Evolutionary conservation across 2,113 vertebrate genomes (phyloP), one percentile per base, ranked within the genome.

Genomic region (Dryoscopus gambensis): DNA sequence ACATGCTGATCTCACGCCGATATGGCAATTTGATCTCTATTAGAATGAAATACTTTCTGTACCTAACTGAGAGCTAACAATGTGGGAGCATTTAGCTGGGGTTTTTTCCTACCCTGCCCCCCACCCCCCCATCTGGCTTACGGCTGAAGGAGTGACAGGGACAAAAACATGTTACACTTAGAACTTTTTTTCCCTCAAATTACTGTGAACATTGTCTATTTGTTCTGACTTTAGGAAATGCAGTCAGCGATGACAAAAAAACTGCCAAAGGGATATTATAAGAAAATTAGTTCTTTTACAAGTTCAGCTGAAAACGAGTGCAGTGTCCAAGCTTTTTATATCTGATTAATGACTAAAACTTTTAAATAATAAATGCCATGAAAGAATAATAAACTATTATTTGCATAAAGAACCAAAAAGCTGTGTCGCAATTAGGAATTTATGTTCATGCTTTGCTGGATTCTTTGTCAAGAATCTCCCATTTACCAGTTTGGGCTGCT

Each of bases 331-430:
- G 40, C 28, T 44, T 96, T 97, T 95, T 94, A 37, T 69, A 78
- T 91, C 60, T 95, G 74, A 96, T 89, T 85, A 67, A 63, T 95
- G 44, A 49, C 84, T 69, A 57, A 63, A 89, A 52, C 20, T 82
- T 97, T 86, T 88, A 96, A 97, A 97, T 96, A 97, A 96, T 94
- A 77, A 96, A 91, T 68, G 59, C 60, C 84, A 37, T 81, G 73
- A 95, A 93, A 93, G 82, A 91, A 81, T 84, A 92, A 84, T 47
- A 62, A 96, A 57, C 25, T 22, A 15, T 86, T 67, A 88, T 93
- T 97, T 97, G 76, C 49, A 92, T 96, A 74, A 92, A 95, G 90
- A 87, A 91, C 11, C 4, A 8, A 60, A 65, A 94, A 87, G 28
- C 31, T 33, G 52, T 15, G 9, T 67, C 94, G 91, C 93, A 95